Evolutionary conservation across 92 coral and sea anemone species (phyloP).

Genomic region (Parazoanthus darwini): DNA sequence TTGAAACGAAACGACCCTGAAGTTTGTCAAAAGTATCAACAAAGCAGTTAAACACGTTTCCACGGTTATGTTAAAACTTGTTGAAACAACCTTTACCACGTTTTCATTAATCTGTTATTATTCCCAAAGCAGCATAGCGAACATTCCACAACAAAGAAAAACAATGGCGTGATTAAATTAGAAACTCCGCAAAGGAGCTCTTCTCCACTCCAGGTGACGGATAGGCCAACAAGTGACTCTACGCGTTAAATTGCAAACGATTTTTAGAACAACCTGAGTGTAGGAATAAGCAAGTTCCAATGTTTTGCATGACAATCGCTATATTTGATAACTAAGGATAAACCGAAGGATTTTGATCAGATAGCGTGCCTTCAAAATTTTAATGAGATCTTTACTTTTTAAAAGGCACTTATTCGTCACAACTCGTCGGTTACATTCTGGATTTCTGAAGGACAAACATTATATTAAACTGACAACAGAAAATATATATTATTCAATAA

Average conservation of each 20-base stretch:
- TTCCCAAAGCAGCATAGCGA: neutral
- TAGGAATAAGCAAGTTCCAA: neutral
- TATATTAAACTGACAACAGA: neutral
- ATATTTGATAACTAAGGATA: too few species aligned
- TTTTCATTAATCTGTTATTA: neutral
- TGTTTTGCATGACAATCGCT: too few species aligned
- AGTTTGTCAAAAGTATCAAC: too few species aligned
- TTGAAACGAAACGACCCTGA: neutral
- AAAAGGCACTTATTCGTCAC: neutral
- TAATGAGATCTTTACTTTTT: neutral
- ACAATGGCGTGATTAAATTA: neutral
- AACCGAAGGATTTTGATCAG: neutral
- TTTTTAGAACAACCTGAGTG: neutral
- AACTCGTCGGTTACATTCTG: neutral
- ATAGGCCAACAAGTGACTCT: neutral
- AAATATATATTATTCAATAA: too few species aligned
- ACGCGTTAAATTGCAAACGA: neutral
- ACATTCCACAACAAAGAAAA: constrained; percentile 16
- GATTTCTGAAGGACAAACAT: neutral
- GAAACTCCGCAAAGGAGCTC: neutral
- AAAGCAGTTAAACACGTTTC: neutral
- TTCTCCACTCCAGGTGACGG: neutral
- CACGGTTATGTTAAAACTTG: neutral
- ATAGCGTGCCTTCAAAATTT: neutral
- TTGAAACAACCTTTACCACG: neutral